Evolutionary conservation across 1,140 invertebrate genomes (phyloP), one percentile per base, ranked within the genome.

Genomic region (Tetragonula clypearis): DNA sequence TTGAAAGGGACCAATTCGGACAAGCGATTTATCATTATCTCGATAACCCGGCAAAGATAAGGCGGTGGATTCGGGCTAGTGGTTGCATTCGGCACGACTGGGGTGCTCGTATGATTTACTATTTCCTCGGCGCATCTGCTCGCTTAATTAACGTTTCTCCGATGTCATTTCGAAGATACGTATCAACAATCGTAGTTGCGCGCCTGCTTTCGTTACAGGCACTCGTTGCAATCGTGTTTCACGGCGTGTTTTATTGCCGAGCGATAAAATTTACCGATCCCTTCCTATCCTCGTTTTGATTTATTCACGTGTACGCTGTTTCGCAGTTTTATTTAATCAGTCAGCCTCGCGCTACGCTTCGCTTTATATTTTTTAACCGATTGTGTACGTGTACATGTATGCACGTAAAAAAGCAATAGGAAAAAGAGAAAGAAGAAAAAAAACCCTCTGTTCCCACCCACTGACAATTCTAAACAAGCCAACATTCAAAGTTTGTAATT

Each of bases 21-120:
- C 88, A 86, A 87, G 84, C 94, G 92, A 95, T 94, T 94, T 94
- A 95, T 93, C 92, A 91, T 91, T 86, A 87, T 84, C 71, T 87
- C 88, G 94, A 95, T 94, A 95, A 93, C 90, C 90, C 73, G 65
- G 55, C 78, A 71, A 90, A 90, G 92, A 94, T 94, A 94, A 92
- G 91, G 76, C 68, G 88, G 71, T 87, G 85, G 88, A 91, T 88
- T 81, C 88, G 85, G 85, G 86, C 86, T 81, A 92, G 90, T 83
- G 41, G 87, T 79, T 86, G 79, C 56, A 72, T 90, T 91, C 82
- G 41, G 90, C 75, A 49, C 35, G 35, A 35, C 35, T 74, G 41
- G 75, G 84, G 76, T 88, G 88, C 88, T 81, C 80, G 78, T 87
- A 82, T 92, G 92, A 94, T 94, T 93, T 92, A 94, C 91, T 90